Evolutionary conservation across 64 coral and sea anemone species (phyloP).

Genomic region (Montipora efflorescens): DNA sequence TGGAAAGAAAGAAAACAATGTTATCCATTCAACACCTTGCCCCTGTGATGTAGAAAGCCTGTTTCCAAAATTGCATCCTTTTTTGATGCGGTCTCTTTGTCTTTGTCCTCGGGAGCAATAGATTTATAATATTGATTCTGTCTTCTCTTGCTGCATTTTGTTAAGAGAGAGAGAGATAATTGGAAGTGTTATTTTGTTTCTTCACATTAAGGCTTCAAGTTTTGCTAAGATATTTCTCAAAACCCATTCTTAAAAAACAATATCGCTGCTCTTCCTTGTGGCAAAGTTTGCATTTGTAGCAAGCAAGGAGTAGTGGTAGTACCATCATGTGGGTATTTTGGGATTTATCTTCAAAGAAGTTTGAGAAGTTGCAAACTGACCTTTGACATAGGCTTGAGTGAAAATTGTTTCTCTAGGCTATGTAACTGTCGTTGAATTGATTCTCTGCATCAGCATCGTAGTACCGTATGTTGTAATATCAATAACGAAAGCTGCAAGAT

Average conservation of each 20-base stretch:
- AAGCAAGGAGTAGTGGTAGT: not conserved
- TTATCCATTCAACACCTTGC: constrained; percentile 80
- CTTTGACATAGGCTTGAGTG: not conserved
- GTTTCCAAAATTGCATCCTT: not conserved
- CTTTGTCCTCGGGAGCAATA: not conserved
- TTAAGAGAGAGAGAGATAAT: not conserved
- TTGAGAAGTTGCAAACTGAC: constrained; percentile 11
- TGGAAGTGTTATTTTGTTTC: constrained; percentile 7
- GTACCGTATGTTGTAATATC: not conserved
- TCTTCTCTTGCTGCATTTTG: not conserved
- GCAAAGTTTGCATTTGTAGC: constrained; percentile 4
- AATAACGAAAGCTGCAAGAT: too few species aligned
- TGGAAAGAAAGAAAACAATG: constrained; percentile 63
- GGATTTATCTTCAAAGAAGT: constrained; percentile 8
- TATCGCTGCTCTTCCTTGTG: not conserved
- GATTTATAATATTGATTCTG: not conserved
- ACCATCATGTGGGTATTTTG: constrained; percentile 12
- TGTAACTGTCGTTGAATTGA: not conserved
- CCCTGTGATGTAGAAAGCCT: constrained; percentile 12
- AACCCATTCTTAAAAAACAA: not conserved
- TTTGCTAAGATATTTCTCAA: not conserved
- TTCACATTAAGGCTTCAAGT: constrained; percentile 14
- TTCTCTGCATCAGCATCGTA: not conserved
- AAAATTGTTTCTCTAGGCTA: not conserved
- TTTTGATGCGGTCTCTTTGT: not conserved